phyloP scores from a whole-genome alignment of 2,797 vertebrate genomes.

The Tragopan temminckii region DNA sequence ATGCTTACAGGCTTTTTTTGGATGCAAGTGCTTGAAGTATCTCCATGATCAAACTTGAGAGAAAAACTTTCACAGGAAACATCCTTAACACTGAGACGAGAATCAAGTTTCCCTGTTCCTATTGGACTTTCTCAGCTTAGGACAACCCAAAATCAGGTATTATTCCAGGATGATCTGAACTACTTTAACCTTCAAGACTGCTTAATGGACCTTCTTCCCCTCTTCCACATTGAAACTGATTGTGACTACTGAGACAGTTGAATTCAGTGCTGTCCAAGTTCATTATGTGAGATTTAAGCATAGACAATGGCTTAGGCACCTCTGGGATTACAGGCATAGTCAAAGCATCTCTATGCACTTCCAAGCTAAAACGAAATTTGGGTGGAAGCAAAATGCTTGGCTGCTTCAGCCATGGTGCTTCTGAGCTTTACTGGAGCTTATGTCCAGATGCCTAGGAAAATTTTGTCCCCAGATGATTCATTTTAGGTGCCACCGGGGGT shows the following conservation, averaged over 20 bases:
- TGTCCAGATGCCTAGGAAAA: neutral
- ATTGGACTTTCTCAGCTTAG: neutral
- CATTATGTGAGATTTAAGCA: neutral
- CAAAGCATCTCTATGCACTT: neutral
- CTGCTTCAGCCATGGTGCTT: neutral
- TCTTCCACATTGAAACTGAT: neutral
- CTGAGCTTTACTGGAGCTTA: neutral
- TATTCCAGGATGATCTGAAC: neutral
- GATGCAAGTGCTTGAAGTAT: neutral
- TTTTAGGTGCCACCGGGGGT: conserved; percentile 7
- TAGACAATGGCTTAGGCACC: neutral
- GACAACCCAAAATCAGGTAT: neutral
- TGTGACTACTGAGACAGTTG: neutral
- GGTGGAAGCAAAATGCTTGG: neutral
- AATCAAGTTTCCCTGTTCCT: neutral
- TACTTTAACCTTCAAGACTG: neutral
- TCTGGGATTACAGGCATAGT: fast-evolving
- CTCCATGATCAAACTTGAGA: neutral
- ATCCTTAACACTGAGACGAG: neutral
- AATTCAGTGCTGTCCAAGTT: neutral
- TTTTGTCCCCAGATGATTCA: neutral
- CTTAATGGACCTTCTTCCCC: neutral
- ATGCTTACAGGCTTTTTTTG: neutral
- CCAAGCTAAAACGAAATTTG: neutral
- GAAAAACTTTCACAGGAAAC: neutral